Evolutionary conservation across 2,888 invertebrate species (phyloP), one percentile per base, ranked within the genome.

Genomic region (Trypoxylon attenuatum): DNA sequence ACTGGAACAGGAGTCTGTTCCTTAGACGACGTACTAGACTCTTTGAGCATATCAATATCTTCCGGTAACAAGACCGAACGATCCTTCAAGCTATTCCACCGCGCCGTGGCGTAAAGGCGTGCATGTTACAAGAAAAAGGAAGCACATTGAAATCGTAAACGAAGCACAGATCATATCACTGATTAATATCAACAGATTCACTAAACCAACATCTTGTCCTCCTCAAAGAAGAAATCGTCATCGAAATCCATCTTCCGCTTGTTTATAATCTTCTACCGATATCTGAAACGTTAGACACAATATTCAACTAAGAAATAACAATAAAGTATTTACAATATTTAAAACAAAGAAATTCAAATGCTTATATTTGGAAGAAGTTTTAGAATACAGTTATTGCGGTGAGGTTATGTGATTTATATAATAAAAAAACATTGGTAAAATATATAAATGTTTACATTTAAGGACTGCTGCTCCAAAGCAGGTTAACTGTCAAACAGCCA

Each of bases 151-250:
- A 65, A 76, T 62, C 52, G 53, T 39, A 73, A 71, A 33, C 42
- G 39, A 74, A 73, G 63, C 66, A 60, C 65, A 47, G 69, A 54
- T 51, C 23, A 54, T 51, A 77, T 61, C 5, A 27, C 16, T 52
- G 51, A 63, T 38, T 23, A 60, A 63, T 16, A 23, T 50, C 42
- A 23, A 25, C 18, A 50, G 53, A 64, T 42, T 41, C 41, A 25
- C 50, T 25, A 67, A 82, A 87, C 86, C 76, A 85, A 87, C 87
- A 87, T 87, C 81, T 87, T 87, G 69, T 87, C 87, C 60, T 87
- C 87, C 58, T 87, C 87, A 58, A 85, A 86, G 74, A 85, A 86
- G 71, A 86, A 87, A 63, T 87, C 87, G 49, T 87, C 87, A 47
- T 87, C 87, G 64, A 81, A 85, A 47, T 87, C 87, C 85, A 87